phyloP scores from a whole-genome alignment of 1,140 invertebrate genomes.

The Ericerus pela region DNA sequence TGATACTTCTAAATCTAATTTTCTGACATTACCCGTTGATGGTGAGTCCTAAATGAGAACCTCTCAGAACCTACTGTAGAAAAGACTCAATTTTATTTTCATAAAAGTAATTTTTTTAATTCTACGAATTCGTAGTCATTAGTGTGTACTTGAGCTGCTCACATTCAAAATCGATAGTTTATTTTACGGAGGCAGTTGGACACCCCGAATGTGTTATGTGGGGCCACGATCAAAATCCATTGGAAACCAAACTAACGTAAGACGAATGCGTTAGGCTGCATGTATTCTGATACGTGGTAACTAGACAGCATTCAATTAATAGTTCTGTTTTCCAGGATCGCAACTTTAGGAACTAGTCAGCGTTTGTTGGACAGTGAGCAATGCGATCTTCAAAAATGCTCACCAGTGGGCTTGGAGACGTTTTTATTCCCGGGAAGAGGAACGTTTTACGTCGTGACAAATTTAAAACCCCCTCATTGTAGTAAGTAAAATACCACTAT shows the following conservation, averaged over 20 bases:
- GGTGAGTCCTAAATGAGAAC: conserved; percentile 13
- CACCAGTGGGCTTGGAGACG: conserved; percentile 19
- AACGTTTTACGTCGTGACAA: conserved; percentile 17
- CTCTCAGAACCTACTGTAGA: neutral
- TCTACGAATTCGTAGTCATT: neutral
- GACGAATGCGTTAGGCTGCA: neutral
- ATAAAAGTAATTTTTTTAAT: neutral
- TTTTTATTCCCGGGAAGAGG: conserved; percentile 18
- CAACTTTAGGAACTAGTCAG: conserved; percentile 14
- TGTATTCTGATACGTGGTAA: neutral
- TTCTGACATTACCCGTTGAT: conserved; percentile 20
- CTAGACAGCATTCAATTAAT: neutral
- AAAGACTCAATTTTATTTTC: neutral
- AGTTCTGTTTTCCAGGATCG: conserved; percentile 13
- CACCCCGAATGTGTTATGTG: neutral
- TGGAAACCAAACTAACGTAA: conserved; percentile 7
- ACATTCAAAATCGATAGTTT: conserved; percentile 5
- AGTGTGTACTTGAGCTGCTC: neutral
- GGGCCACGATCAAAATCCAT: neutral
- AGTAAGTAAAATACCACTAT: conserved; percentile 18
- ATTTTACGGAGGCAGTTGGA: neutral
- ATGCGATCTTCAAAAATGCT: conserved; percentile 18
- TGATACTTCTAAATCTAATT: conserved; percentile 17
- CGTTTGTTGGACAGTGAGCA: conserved; percentile 1
- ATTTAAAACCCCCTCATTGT: conserved; percentile 17